phyloP scores from a whole-genome alignment of 1,140 invertebrate genomes.

The Saccostrea glomerata region DNA sequence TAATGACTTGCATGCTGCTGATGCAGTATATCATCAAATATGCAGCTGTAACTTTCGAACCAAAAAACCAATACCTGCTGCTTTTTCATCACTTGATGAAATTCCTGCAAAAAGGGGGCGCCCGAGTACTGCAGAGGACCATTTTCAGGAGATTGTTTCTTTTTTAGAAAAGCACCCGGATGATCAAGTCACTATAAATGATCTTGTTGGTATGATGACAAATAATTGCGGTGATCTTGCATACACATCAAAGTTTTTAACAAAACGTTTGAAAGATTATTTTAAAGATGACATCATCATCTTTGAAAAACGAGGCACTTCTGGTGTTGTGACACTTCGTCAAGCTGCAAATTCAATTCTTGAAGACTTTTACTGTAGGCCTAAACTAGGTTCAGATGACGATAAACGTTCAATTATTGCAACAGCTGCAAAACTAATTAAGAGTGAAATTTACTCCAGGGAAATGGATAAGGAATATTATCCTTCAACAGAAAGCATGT shows the following conservation, averaged over 20 bases:
- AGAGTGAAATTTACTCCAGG: too few relatives aligned
- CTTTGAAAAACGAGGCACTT: slow-evolving; percentile 53
- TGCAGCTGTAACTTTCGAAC: slow-evolving; percentile 57
- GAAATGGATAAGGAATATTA: too few relatives aligned
- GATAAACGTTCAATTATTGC: too few relatives aligned
- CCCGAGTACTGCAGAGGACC: slow-evolving; percentile 18
- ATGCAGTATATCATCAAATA: slow-evolving; percentile 56
- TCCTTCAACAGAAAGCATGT: too few relatives aligned
- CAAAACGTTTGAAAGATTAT: slow-evolving; percentile 48
- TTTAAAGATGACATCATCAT: slow-evolving; percentile 58
- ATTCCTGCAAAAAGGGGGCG: neutral
- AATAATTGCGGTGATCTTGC: slow-evolving; percentile 47
- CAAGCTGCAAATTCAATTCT: slow-evolving; percentile 48
- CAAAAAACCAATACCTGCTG: slow-evolving; percentile 19
- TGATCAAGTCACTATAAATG: slow-evolving; percentile 55
- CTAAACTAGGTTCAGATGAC: too few relatives aligned
- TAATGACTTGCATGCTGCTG: slow-evolving; percentile 56
- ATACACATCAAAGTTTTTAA: slow-evolving; percentile 54
- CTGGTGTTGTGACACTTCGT: slow-evolving; percentile 52
- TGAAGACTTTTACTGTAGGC: too few relatives aligned
- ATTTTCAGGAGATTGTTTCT: slow-evolving; percentile 51
- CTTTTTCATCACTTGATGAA: neutral
- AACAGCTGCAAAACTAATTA: too few relatives aligned
- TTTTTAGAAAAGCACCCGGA: slow-evolving; percentile 50
- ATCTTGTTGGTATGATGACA: slow-evolving; percentile 59